A percentile compares a stretch with the other conserved stretches of the same genome.
Evolutionary conservation across 2,797 vertebrate species (phyloP).

Genomic region (Gambelia wislizenii): DNA sequence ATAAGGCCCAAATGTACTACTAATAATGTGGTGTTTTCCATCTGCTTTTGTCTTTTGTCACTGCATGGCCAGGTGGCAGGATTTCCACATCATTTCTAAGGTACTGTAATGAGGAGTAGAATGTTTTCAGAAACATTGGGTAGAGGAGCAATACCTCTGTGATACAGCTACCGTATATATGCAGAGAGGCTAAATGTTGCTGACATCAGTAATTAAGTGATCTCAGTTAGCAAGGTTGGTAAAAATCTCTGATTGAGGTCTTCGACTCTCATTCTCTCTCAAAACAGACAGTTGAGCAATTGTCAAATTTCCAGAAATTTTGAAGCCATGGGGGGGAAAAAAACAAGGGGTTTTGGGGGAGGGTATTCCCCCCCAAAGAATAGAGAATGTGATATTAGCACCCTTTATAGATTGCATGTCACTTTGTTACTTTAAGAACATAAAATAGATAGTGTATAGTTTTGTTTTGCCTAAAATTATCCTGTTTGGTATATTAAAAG

Average conservation of each 20-base stretch:
- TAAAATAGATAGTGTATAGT: no score
- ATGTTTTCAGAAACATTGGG: not conserved
- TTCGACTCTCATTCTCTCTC: not conserved
- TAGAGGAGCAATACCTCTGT: not conserved
- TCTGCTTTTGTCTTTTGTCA: not conserved
- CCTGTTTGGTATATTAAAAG: no score
- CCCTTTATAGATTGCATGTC: no score
- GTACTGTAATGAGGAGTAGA: not conserved
- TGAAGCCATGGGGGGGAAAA: no score
- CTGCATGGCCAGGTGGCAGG: not conserved
- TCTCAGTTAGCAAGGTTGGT: not conserved
- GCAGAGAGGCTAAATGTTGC: not conserved
- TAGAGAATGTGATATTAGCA: no score
- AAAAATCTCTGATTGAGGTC: not conserved
- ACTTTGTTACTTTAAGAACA: no score
- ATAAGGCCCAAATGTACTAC: not conserved
- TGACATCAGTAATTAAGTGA: not conserved
- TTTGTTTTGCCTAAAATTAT: no score
- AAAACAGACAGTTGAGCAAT: not conserved
- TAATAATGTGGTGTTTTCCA: not conserved
- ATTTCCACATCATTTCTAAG: not conserved
- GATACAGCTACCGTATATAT: not conserved
- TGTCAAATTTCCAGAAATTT: no score
- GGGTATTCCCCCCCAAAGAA: no score
- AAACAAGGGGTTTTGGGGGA: no score